Evolutionary conservation across 2,113 vertebrate genomes (phyloP).

Genomic region (Tenebrosternarchus preto): DNA sequence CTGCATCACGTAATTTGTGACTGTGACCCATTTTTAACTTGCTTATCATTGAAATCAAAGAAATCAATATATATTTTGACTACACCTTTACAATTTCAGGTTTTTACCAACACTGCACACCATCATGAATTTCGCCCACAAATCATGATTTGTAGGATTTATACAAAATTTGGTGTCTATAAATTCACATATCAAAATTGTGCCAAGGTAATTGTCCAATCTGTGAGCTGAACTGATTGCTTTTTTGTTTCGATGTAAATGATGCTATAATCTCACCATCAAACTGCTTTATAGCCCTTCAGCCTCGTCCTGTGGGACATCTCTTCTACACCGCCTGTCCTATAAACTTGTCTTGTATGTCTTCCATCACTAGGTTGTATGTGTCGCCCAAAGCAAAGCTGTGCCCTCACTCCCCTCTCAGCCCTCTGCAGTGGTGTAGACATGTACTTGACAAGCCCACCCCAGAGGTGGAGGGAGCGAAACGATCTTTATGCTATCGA

Average conservation of each 20-base stretch:
- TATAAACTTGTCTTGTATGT: constrained; percentile 33
- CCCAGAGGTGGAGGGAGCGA: constrained; percentile 91
- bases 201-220: neutral
- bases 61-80: too few species aligned
- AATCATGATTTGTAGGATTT: too few species aligned
- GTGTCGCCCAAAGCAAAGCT: constrained; percentile 80
- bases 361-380: constrained; percentile 81
- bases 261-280: neutral
- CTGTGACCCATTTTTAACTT: neutral
- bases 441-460: constrained; percentile 90
- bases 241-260: neutral
- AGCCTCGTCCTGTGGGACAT: neutral
- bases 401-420: constrained; percentile 74
- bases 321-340: neutral
- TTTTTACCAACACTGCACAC: too few species aligned
- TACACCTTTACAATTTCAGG: neutral
- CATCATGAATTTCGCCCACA: too few species aligned
- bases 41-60: too few species aligned
- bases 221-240: neutral
- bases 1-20: neutral
- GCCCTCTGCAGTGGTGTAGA: constrained; percentile 92
- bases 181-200: constrained; percentile 6
- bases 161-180: neutral
- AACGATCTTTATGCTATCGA: constrained; percentile 88
- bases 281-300: neutral